Conservation (phyloP, 2,888 invertebrate genomes). For the Chrysolina haemoptera region DNA sequence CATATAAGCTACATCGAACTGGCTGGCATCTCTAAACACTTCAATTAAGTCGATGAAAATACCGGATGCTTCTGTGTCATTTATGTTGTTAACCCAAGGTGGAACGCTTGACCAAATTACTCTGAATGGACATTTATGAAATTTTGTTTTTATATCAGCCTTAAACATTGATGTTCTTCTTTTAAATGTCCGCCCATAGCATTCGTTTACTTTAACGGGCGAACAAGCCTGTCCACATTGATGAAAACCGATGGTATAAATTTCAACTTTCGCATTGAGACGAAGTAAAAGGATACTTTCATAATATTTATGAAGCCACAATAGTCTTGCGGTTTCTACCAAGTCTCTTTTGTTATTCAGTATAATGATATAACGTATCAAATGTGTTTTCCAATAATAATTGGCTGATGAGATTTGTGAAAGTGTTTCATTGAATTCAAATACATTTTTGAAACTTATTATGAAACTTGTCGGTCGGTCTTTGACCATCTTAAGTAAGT, state of each 20-base stretch:
- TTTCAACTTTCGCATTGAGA: conserved; percentile 4
- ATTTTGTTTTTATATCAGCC: conserved; percentile 30
- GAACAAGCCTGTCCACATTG: conserved; percentile 24
- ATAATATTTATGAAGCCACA: conserved; percentile 26
- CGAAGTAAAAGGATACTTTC: conserved; percentile 30
- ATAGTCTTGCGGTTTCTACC: background rate
- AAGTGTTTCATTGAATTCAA: conserved; percentile 26
- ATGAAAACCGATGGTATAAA: conserved; percentile 27
- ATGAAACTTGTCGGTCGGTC: conserved; percentile 15
- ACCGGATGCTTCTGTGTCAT: conserved; percentile 28
- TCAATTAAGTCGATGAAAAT: conserved; percentile 31
- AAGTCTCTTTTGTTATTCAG: conserved; percentile 24
- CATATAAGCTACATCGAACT: conserved; percentile 29
- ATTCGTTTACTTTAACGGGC: conserved; percentile 28
- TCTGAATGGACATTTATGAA: conserved; percentile 34
- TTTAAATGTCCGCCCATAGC: conserved; percentile 13
- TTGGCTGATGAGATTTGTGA: conserved; percentile 20
- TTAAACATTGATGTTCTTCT: conserved; percentile 20
- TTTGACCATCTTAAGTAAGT: background rate
- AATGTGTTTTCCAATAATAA: conserved; percentile 25
- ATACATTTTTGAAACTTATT: conserved; percentile 16
- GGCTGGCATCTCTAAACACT: conserved; percentile 28
- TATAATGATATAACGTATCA: conserved; percentile 27
- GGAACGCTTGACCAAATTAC: conserved; percentile 30
- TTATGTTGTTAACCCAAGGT: conserved; percentile 31